Base-by-base conservation (phyloP, 2,888 invertebrate species). In the Parnassius apollo region DNA sequence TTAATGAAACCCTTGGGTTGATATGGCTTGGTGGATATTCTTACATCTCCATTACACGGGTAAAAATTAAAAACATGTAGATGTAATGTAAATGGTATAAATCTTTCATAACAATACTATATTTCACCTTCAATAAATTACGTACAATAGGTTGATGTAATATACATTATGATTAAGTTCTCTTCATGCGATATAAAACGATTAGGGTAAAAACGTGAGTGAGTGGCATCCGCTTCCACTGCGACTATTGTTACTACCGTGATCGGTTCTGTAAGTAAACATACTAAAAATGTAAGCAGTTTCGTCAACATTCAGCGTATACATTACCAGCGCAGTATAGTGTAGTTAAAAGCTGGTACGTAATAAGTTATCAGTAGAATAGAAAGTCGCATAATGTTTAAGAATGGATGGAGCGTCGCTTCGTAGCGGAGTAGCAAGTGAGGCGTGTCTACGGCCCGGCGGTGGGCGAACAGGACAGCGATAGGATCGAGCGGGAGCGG, bases 381-480 rank as follows among this genome's bases (percentile, higher is more conserved):
- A 50, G 13, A 60, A 48, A 35, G 57, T 59, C 60, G 59, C 13
- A 18, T 59, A 61, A 60, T 44, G 54, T 50, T 53, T 45, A 49
- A 44, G 44, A 25, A n/a, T 50, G 42, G 22, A 7, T 13, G 13
- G n/a, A 73, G 57, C 73, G 75, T 76, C 75, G 77, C 78, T 78
- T 76, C 71, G 59, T 68, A 75, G 74, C 73, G 77, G 73, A 79
- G 80, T 68, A 70, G 81, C 57, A 49, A 10, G 42, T 42, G 80
- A 80, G 83, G 85, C 84, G 81, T 75, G 74, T 80, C 84, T 82
- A 69, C 69, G 84, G 49, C 49, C 13, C 7, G 49, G 49, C 49
- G 11, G n/a, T 49, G 49, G 84, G 83, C 84, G 82, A 84, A 76
- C 71, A 83, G 68, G 82, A 83, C 76, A 74, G 83, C 76, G 80